Base-by-base conservation (phyloP, 2,888 invertebrate genomes). In the Brachyptera risi region DNA sequence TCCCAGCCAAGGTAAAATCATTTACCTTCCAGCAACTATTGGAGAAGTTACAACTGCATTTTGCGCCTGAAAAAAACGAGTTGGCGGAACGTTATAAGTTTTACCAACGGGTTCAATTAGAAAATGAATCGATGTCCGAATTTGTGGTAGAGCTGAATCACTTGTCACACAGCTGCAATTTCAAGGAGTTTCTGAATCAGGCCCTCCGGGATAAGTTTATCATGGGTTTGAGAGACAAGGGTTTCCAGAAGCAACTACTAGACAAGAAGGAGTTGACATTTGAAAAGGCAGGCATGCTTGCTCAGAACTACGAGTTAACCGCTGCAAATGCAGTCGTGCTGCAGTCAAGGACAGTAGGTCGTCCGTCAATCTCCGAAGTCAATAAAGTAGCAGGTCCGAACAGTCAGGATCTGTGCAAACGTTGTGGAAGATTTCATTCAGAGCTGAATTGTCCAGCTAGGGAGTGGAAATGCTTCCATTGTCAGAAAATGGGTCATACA, bases 51-150 rank as follows among this genome's bases (percentile, higher is more conserved):
- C 11, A 49, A 13, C 35, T 60, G 5, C 67, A 67, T 23, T 68
- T 62, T 60, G 42, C 47, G 21, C 67, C 68, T 19, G 65, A 67
- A 62, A 59, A 62, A 13, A 63, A 67, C 64, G 4, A 68, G 69
- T 19, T n/a, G n/a, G 65, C 68, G 1, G 69, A 71, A 62, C 44
- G 68, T 13, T 71, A 67, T 54, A 66, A 66, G 56, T 69, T 70
- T 60, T 67, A 67, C 56, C 65, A 65, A 51, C 60, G 66, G 15
- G 35, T 61, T 38, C 69, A 69, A 62, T 11, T 35, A 11, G 26
- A 17, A 5, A 57, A 44, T 1, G 66, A 67, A 56, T 61, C 62
- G n/a, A 60, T 67, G 9, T 49, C 57, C 13, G 64, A 64, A 17
- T 67, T 65, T 56, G 58, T 64, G 2, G 64, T 67, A 9, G 65